Base-by-base conservation (phyloP, 2,113 vertebrate genomes). In the Brachionichthys hirsutus region DNA sequence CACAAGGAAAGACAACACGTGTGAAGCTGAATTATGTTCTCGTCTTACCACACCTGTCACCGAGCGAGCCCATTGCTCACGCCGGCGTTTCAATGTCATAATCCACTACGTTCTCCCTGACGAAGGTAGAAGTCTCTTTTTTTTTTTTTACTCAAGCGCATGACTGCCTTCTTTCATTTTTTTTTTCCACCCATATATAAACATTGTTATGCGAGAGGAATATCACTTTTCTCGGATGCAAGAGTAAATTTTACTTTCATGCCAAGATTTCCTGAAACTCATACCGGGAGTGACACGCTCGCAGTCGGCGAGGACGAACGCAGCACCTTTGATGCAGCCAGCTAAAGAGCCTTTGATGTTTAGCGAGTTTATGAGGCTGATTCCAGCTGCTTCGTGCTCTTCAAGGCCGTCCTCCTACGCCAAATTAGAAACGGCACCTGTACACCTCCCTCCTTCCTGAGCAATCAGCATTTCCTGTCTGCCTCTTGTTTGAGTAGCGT, bases 381-480 rank as follows among this genome's bases (percentile, higher is more conserved):
- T 78, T 90, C 82, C 81, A 81, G 87, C 86, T 86, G 87, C 83
- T 86, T 83, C 84, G 78, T 82, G 75, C 77, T 84, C 76, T 85
- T 89, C 83, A 84, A 77, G 82, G 81, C 72, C 72, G 44, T 78
- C 82, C 70, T 71, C 69, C 54, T 52, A 72, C 61, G 47, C 82
- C 75, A 87, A 88, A 88, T 85, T 86, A 87, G 78, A 84, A 90
- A 84, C 84, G 89, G 82, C 89, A 83, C 64, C 80, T 78, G 73
- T 83, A 83, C 82, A 85, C 76, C 76, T 77, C 73, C 67, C 61
- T 58, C 73, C 55, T 85, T 85, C 88, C 79, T 70, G 83, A 84
- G 87, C 87, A 87, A 88, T 89, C 85, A 80, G 67, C 64, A 19
- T 59, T 73, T 19, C 46, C 74, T 78, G 77, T 77, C 87, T 59